Evolutionary conservation across 2,797 vertebrate genomes (phyloP).

Genomic region (Sandelia bainsii): DNA sequence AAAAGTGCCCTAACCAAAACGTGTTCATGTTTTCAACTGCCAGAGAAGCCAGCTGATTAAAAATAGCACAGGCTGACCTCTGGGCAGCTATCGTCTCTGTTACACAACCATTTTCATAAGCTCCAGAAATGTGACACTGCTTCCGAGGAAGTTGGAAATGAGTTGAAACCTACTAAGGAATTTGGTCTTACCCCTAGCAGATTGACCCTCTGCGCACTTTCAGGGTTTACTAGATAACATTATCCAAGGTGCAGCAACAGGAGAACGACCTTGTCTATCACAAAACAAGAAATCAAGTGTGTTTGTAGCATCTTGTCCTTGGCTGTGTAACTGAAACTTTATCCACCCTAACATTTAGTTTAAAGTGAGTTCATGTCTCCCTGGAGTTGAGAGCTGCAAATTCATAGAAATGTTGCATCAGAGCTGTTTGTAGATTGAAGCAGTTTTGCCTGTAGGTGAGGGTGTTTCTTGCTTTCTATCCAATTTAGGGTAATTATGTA

Average conservation of each 20-base stretch:
- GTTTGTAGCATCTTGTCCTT: background rate
- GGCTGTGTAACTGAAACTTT: background rate
- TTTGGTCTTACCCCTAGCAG: background rate
- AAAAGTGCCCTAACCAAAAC: slow-evolving; percentile 35
- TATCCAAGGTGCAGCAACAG: background rate
- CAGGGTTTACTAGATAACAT: slow-evolving; percentile 1
- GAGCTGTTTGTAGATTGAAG: slow-evolving; percentile 15
- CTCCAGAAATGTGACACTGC: slow-evolving; percentile 38
- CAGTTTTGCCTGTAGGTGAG: slow-evolving; percentile 8
- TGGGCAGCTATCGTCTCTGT: slow-evolving; percentile 43
- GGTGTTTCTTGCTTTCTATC: slow-evolving; percentile 11
- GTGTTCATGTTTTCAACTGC: slow-evolving; percentile 37
- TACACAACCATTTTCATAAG: slow-evolving; percentile 60
- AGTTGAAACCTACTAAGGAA: slow-evolving; percentile 8
- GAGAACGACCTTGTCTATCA: background rate
- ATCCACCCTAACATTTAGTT: background rate
- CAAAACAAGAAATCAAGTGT: background rate
- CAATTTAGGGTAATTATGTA: background rate
- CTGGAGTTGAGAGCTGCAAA: slow-evolving; percentile 2
- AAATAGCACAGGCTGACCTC: slow-evolving; percentile 58
- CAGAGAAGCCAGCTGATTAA: slow-evolving; percentile 27
- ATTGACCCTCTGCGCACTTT: slow-evolving; percentile 4
- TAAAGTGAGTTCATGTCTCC: slow-evolving; percentile 13
- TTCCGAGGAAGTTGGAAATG: slow-evolving; percentile 32
- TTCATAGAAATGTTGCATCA: slow-evolving; percentile 9